Evolutionary conservation across 2,888 invertebrate genomes (phyloP).

Genomic region (Drosophila tripunctata): DNA sequence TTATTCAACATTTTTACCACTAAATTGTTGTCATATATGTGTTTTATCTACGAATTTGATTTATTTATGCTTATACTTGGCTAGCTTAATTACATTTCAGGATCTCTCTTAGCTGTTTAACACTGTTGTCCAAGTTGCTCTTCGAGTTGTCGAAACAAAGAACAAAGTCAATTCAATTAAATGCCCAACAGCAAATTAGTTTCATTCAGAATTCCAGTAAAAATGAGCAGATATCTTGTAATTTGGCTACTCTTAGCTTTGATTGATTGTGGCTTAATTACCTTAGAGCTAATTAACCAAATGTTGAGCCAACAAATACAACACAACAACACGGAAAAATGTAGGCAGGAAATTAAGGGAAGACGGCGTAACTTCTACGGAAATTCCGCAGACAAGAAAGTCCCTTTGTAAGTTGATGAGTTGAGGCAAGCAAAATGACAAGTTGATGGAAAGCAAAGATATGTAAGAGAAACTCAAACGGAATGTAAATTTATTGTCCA

Average conservation of each 20-base stretch:
- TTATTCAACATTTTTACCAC: constrained; percentile 13
- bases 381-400: background rate
- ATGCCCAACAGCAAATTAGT: constrained; percentile 35
- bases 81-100: constrained; percentile 41
- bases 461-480: background rate
- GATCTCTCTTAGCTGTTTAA: background rate
- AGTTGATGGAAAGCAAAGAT: background rate
- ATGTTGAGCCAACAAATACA: constrained; percentile 26
- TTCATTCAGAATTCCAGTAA: constrained; percentile 6
- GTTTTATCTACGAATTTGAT: constrained; percentile 18
- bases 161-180: constrained; percentile 51
- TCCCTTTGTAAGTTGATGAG: background rate
- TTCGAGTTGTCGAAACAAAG: constrained; percentile 19
- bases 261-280: constrained; percentile 73
- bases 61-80: constrained; percentile 22
- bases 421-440: background rate
- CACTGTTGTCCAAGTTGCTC: constrained; percentile 12
- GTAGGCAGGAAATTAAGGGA: background rate
- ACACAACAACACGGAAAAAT: background rate
- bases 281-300: constrained; percentile 51
- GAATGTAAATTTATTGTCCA: background rate
- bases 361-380: background rate
- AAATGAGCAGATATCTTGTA: constrained; percentile 37
- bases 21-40: constrained; percentile 18
- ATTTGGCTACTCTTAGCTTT: constrained; percentile 27